Conservation (phyloP, 1,140 invertebrate genomes). For the Diachasmimorpha longicaudata region DNA sequence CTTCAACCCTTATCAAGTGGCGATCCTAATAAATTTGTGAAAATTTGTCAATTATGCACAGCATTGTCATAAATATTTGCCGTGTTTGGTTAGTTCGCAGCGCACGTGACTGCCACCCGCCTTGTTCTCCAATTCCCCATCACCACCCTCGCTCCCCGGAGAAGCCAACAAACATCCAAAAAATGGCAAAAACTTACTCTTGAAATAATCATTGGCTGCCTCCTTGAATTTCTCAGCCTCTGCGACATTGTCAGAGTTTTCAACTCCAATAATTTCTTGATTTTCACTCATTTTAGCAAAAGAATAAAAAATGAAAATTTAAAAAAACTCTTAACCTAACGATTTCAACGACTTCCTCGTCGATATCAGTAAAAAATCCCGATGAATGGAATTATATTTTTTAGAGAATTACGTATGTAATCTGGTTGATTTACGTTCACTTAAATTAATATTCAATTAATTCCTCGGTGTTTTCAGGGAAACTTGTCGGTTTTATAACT, state of each 20-base stretch:
- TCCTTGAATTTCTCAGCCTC: constrained; percentile 81
- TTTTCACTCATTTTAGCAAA: constrained; percentile 43
- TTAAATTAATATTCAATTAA: too few relatives aligned
- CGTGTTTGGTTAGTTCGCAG: constrained; percentile 46
- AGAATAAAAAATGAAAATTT: constrained; percentile 10
- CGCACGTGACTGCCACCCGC: constrained; percentile 41
- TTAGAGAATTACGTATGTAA: too few relatives aligned
- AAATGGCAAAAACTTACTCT: constrained; percentile 69
- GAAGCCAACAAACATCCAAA: not conserved
- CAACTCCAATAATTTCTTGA: constrained; percentile 34
- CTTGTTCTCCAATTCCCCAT: not conserved
- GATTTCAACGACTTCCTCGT: constrained; percentile 12
- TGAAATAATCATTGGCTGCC: constrained; percentile 84
- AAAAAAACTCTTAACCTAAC: constrained; percentile 31
- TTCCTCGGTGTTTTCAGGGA: too few relatives aligned
- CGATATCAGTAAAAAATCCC: too few relatives aligned
- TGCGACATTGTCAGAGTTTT: constrained; percentile 55
- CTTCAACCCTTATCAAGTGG: too few relatives aligned
- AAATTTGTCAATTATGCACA: not conserved
- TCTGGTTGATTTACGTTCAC: too few relatives aligned
- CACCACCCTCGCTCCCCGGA: not conserved
- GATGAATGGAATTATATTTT: too few relatives aligned
- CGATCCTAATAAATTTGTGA: too few relatives aligned
- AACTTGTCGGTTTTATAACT: not conserved
- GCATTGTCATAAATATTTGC: not conserved